Conservation (phyloP, 2,797 vertebrate species). For the Semotilus atromaculatus region DNA sequence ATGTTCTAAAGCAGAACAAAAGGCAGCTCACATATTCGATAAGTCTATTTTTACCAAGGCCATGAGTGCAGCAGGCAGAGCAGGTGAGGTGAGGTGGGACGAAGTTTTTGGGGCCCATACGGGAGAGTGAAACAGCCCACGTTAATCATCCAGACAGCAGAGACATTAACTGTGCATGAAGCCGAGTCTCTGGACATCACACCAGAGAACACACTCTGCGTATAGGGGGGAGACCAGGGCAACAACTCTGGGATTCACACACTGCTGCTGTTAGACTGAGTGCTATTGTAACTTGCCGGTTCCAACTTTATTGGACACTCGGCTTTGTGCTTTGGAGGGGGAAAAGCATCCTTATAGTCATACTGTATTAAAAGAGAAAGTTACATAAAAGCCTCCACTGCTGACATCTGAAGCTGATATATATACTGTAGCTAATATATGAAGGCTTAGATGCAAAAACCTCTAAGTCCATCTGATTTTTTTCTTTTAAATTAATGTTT, state of each 20-base stretch:
- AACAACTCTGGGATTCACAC: constrained; percentile 61
- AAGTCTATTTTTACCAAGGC: constrained; percentile 75
- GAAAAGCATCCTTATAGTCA: background rate
- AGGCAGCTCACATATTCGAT: background rate
- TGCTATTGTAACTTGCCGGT: constrained; percentile 42
- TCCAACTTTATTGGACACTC: constrained; percentile 39
- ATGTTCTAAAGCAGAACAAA: constrained; percentile 21
- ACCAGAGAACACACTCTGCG: constrained; percentile 59
- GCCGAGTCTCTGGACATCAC: constrained; percentile 72
- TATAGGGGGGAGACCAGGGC: constrained; percentile 45
- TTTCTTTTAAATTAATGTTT: no score
- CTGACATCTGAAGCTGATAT: background rate
- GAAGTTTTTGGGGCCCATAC: constrained; percentile 70
- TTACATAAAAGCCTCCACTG: background rate
- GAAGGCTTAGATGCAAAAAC: no score
- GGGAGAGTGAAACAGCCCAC: constrained; percentile 72
- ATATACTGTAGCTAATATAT: no score
- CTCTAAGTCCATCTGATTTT: no score
- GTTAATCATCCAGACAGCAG: constrained; percentile 82
- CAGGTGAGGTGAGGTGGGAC: constrained; percentile 74
- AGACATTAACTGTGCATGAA: constrained; percentile 81
- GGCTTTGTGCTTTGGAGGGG: background rate
- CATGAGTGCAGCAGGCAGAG: constrained; percentile 75
- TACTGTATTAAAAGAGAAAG: background rate
- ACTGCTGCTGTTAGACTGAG: constrained; percentile 49